A percentile compares a stretch with the other conserved stretches of the same genome.
Conservation (phyloP, 1,140 invertebrate species). For the Eufriesea mexicana region DNA sequence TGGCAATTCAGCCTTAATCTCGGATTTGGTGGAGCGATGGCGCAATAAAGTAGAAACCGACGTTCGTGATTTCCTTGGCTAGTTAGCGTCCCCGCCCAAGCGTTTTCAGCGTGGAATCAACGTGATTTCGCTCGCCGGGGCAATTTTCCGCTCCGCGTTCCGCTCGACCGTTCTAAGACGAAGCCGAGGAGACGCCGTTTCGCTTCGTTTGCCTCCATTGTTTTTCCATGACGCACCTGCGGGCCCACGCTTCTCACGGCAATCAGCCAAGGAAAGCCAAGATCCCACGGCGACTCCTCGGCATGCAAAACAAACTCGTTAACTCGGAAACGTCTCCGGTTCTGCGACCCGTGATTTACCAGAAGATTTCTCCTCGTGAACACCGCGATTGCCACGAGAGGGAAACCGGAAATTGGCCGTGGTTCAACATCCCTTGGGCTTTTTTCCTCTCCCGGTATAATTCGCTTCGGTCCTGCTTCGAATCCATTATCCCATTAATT, state of each 20-base stretch:
- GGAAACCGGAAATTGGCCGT: neutral
- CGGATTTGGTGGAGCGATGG: neutral
- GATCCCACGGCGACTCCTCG: neutral
- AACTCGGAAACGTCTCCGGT: neutral
- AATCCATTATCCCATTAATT: too few relatives aligned
- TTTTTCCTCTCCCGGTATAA: too few relatives aligned
- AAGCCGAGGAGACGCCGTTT: constrained; percentile 14
- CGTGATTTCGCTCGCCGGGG: constrained; percentile 21
- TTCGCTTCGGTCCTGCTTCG: too few relatives aligned
- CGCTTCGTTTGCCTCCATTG: constrained; percentile 48
- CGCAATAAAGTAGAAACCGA: neutral
- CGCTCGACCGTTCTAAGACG: neutral
- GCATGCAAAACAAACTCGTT: constrained; percentile 12
- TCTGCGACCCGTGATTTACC: neutral
- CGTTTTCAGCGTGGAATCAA: constrained; percentile 24
- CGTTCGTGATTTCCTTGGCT: constrained; percentile 9
- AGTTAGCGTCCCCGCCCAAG: constrained; percentile 8
- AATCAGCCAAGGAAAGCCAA: constrained; percentile 16
- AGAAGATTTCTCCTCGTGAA: neutral
- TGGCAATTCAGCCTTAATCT: neutral
- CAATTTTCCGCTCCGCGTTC: constrained; percentile 32
- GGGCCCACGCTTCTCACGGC: constrained; percentile 17
- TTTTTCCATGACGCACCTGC: constrained; percentile 33
- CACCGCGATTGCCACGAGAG: neutral
- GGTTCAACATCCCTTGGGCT: neutral